Base-by-base conservation (phyloP, 2,888 invertebrate genomes). In the Leistus spinibarbis region DNA sequence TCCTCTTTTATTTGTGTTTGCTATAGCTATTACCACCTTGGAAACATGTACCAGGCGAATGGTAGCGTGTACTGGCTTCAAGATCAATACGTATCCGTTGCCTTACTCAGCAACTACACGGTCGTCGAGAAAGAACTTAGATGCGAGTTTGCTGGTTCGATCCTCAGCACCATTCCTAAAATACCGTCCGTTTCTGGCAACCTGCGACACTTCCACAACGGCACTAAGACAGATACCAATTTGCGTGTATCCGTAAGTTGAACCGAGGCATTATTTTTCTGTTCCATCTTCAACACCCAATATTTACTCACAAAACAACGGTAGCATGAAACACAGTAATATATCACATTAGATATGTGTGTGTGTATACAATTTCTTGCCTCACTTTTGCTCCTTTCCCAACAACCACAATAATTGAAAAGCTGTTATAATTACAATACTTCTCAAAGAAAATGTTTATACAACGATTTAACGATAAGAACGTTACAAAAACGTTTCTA, bases 21-120 rank as follows among this genome's bases (percentile, higher is more conserved):
- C 81, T 80, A 56, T 78, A 89, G 89, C n/a, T 85, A 90, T 68
- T 85, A 87, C 53, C 88, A 89, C 79, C 79, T 82, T 0, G 83
- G 84, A 1, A 88, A 88, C 77, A 84, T 88, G 76, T 84, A 91
- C 13, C 82, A 85, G 22, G 83, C 87, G 0, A 89, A 89, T 78
- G 87, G 89, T 0, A 88, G 89, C 60, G 81, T 89, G 0, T 82
- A 88, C 67, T 92, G 91, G 92, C 89, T 90, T 68, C 88, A 89
- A 66, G 85, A 88, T 77, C 89, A 91, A 80, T 85, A 85, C 60
- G 82, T 91, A n/a, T 85, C 88, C 27, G 74, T 89, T n/a, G 88
- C 89, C 75, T 82, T 87, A 24, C 88, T 87, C 66, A 88, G 88
- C 27, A 88, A 89, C 78, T 86, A 88, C 76, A 82, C 85, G 10